These are phyloP conservation scores for Gymnoscopelus microlampas DNA, from an alignment of 2,797 vertebrate species.

Conservation along the genomic window DNA sequence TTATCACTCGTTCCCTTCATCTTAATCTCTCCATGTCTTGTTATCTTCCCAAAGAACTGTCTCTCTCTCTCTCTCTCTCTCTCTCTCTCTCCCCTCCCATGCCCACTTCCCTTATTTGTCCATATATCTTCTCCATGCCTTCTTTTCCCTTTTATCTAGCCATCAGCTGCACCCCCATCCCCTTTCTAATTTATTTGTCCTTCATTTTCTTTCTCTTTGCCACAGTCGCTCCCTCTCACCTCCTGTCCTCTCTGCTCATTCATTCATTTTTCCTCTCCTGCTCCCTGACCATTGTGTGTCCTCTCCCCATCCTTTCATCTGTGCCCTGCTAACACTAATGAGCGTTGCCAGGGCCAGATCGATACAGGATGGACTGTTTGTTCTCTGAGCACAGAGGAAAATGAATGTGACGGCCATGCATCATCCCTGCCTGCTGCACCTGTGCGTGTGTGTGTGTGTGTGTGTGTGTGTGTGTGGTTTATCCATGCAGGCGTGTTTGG, in stretches of 20 bases:
- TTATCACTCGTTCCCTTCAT: constrained; percentile 42
- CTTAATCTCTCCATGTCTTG: constrained; percentile 31
- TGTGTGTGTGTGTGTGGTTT: constrained; percentile 29
- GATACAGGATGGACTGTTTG: constrained; percentile 84
- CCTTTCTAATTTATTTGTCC: constrained; percentile 7
- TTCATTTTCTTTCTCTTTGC: constrained; percentile 31
- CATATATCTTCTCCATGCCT: constrained; percentile 43
- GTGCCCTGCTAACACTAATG: constrained; percentile 77
- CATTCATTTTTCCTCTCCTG: constrained; percentile 30
- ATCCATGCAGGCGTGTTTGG: background rate
- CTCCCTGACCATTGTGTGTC: constrained; percentile 35
- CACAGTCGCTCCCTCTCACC: constrained; percentile 54
- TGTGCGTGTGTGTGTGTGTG: constrained; percentile 38
- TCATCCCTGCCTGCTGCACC: constrained; percentile 53
- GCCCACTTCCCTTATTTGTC: constrained; percentile 50
- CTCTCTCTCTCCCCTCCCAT: constrained; percentile 54
- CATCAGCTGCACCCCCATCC: constrained; percentile 43
- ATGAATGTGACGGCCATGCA: constrained; percentile 82
- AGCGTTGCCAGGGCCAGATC: constrained; percentile 81
- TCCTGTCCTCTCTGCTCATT: constrained; percentile 27
- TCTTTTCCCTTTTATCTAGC: constrained; percentile 25
- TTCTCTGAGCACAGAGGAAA: constrained; percentile 77
- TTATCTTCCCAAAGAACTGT: constrained; percentile 56
- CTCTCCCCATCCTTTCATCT: constrained; percentile 66
- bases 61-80: constrained; percentile 29